Evolutionary conservation across 2,888 invertebrate species (phyloP), one percentile per base, ranked within the genome.

Genomic region (Cryptocheilus praepositus): DNA sequence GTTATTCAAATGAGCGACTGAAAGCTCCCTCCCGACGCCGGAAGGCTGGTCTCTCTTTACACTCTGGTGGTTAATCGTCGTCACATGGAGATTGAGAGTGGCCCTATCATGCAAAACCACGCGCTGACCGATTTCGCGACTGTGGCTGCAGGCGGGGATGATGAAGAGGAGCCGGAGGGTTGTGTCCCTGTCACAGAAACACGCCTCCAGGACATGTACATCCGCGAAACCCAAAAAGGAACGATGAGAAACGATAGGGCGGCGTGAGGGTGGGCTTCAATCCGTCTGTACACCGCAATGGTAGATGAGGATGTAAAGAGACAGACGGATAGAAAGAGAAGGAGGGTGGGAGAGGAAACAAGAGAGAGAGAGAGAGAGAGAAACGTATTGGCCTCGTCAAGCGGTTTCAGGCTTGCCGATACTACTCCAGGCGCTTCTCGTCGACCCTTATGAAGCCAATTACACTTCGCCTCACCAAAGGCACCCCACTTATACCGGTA

Each of bases 401-500:
- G 80, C 82, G 81, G 81, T 84, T 81, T 81, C 81, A 76, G 73
- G 78, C 81, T 81, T 76, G 73, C 80, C 78, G 72, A 82, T 82
- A 81, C 74, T 69, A 74, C 79, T 65, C 73, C 70, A 75, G 74
- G 71, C 76, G 73, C 75, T 79, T 74, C 78, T 82, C 80, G 80
- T 84, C 79, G 75, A 77, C 82, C 81, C 85, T 86, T 85, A 85
- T 82, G 85, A 85, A 84, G 86, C 85, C 86, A 87, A 86, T 88
- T 85, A 84, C 81, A 81, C 81, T 80, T 80, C 64, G 80, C 76
- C 79, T 81, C 80, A 83, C 81, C 83, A 82, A 84, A 84, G 83
- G 84, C 83, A 81, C 79, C 81, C 79, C 81, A 82, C 84, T 82
- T 80, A 76, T 76, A 70, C 77, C 67, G 57, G 66, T 71, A 65